Evolutionary conservation across 2,113 vertebrate genomes (phyloP), one percentile per base, ranked within the genome.

Genomic region (Catagonus wagneri): DNA sequence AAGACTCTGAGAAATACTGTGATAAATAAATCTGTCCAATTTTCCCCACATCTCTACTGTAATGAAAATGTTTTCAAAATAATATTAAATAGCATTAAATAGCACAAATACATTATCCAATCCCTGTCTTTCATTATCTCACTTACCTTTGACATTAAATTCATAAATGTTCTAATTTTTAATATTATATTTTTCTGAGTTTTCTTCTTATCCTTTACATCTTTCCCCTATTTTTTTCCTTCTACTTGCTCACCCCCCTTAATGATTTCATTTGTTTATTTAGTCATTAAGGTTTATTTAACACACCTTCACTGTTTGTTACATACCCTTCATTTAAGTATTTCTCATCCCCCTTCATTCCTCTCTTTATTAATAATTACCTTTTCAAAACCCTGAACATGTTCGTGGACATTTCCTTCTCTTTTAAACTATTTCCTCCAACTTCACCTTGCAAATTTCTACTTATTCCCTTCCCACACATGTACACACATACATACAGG

Each of bases 131-230:
- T 84, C 11, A 56, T 83, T 23, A 54, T 83, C 87, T 85, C 11
- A 25, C 9, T 94, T 89, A 75, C 3, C 16, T 92, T 81, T 91
- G 76, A 90, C 60, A 52, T 79, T 87, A 79, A 83, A 83, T 87
- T 71, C 52, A 61, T 66, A 92, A 75, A 11, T 97, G 56, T 78
- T 92, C 56, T 75, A 71, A 44, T 71, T 85, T 83, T 85, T 50
- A 83, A 34, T 39, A 50, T 29, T 87, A 29, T 10, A 13, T 54
- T 81, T 39, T 84, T 75, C 8, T 76, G 3, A 71, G 44, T 29
- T 86, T 96, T 76, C 27, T 2, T 93, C 19, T 6, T 61, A 78
- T 63, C 66, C 0, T 83, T 86, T 94, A 1, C 4, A 13, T 50
- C 11, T 89, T 54, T 84, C 12, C 7, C 22, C 8, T 86, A 23